Evolutionary conservation across 2,888 invertebrate species (phyloP).

Genomic region (Harpalus rubripes): DNA sequence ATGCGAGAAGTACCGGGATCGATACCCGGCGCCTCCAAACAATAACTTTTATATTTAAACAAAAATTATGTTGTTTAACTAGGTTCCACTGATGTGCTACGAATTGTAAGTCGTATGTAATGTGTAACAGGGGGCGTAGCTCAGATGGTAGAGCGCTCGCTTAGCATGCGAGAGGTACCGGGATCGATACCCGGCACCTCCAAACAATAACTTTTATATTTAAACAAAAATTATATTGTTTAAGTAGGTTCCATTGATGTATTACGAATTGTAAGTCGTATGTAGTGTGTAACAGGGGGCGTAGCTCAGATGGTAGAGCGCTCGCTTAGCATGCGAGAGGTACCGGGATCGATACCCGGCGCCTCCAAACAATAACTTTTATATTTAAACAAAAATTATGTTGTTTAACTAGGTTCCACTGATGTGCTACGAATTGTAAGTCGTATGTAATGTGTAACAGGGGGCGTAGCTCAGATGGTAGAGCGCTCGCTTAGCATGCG

Average conservation of each 20-base stretch:
- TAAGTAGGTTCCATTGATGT: neutral
- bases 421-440: neutral
- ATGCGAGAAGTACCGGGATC: constrained; percentile 81
- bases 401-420: neutral
- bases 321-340: constrained; percentile 81
- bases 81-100: neutral
- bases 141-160: constrained; percentile 81
- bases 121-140: constrained; percentile 74
- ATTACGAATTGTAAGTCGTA: neutral
- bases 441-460: neutral
- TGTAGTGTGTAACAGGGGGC: constrained; percentile 69
- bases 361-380: constrained; percentile 73
- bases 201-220: constrained; percentile 68
- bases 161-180: constrained; percentile 81
- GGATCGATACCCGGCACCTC: constrained; percentile 79
- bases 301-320: constrained; percentile 81
- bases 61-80: neutral
- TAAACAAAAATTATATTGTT: neutral
- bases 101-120: neutral
- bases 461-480: constrained; percentile 80
- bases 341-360: constrained; percentile 80
- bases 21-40: constrained; percentile 77
- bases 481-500: constrained; percentile 81
- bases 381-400: neutral
- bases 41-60: neutral